Percentiles rank a stretch among this genome's conserved stretches.
Conservation (phyloP, 1,140 invertebrate species). For the Brachionus rotundiformis region DNA sequence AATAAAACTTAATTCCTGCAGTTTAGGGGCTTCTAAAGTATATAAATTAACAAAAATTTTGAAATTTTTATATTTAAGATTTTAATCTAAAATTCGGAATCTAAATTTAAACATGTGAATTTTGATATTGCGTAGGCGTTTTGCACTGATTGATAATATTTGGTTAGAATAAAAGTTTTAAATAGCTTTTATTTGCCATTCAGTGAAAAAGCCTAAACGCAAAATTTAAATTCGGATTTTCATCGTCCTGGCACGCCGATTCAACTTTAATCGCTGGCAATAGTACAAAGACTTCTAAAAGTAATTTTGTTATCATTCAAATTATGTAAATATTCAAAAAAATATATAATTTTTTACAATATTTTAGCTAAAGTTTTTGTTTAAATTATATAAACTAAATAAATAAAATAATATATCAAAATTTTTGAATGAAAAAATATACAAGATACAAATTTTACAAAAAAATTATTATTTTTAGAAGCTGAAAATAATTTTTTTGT, state of each 20-base stretch:
- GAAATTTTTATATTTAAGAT: background rate
- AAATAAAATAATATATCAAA: too few species aligned
- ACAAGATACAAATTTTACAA: too few species aligned
- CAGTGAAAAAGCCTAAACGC: slow-evolving; percentile 41
- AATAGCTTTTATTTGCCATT: background rate
- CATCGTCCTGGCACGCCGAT: background rate
- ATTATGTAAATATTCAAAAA: too few species aligned
- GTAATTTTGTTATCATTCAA: too few species aligned
- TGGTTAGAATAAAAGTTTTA: background rate
- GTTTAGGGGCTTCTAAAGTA: background rate
- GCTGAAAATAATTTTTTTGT: too few species aligned
- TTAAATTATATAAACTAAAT: too few species aligned
- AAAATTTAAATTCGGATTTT: slow-evolving; percentile 41
- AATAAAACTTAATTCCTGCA: slow-evolving; percentile 21
- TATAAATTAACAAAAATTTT: background rate
- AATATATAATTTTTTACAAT: too few species aligned
- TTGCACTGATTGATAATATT: slow-evolving; percentile 22
- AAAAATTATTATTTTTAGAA: too few species aligned
- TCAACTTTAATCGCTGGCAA: background rate
- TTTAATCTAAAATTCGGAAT: background rate
- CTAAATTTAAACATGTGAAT: background rate
- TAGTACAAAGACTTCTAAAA: background rate
- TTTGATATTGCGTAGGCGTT: slow-evolving; percentile 42
- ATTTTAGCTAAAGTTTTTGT: too few species aligned
- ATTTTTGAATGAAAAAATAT: too few species aligned